Evolutionary conservation across 1,140 invertebrate genomes (phyloP).

Genomic region (Archegozetes longisetosus): DNA sequence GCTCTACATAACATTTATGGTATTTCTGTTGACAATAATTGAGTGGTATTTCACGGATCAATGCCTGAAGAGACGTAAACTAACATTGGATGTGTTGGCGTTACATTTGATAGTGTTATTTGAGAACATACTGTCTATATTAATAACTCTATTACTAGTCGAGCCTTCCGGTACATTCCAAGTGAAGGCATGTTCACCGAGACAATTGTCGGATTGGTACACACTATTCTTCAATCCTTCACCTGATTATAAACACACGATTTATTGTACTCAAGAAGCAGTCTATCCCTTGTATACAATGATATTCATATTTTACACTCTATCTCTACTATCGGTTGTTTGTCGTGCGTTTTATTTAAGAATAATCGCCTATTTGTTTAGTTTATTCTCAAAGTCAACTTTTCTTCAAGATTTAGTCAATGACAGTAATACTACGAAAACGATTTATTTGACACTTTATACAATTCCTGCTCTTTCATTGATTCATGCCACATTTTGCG

Average conservation of each 20-base stretch:
- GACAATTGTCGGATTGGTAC: slow-evolving; percentile 81
- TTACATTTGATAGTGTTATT: slow-evolving; percentile 59
- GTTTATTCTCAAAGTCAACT: slow-evolving; percentile 48
- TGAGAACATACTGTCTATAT: slow-evolving; percentile 52
- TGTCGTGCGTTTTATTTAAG: slow-evolving; percentile 6
- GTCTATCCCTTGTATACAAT: slow-evolving; percentile 95
- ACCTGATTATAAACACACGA: slow-evolving; percentile 67
- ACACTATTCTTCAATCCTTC: slow-evolving; percentile 83
- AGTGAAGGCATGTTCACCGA: slow-evolving; percentile 56
- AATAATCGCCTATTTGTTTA: slow-evolving; percentile 2
- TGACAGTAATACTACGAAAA: slow-evolving; percentile 44
- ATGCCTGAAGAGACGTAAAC: slow-evolving; percentile 55
- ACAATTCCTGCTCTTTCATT: slow-evolving; percentile 78
- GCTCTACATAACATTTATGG: slow-evolving; percentile 87
- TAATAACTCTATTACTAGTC: slow-evolving; percentile 50
- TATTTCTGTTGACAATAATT: slow-evolving; percentile 57
- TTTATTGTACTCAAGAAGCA: slow-evolving; percentile 90
- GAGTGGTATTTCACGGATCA: slow-evolving; percentile 83
- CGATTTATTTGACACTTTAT: slow-evolving; percentile 84
- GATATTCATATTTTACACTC: slow-evolving; percentile 76
- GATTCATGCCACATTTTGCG: slow-evolving; percentile 73
- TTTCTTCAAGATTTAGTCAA: slow-evolving; percentile 45
- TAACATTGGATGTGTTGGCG: slow-evolving; percentile 40
- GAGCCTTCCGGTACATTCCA: slow-evolving; percentile 56
- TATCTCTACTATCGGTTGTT: slow-evolving; percentile 56